Evolutionary conservation across 2,113 vertebrate species (phyloP).

Genomic region (Leptocoma aspasia): DNA sequence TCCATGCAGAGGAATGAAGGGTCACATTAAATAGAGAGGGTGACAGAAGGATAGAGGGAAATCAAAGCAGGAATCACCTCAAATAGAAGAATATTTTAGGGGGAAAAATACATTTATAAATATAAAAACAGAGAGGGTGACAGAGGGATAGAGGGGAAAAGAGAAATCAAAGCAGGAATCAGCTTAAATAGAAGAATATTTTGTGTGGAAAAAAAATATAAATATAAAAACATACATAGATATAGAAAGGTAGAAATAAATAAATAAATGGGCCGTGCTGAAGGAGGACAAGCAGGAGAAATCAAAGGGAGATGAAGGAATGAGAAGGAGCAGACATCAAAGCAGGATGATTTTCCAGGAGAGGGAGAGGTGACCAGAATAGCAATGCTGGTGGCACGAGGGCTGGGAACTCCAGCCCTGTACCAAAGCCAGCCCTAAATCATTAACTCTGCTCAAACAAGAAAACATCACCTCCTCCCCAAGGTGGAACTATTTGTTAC

Average conservation of each 20-base stretch:
- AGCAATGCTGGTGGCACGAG: background rate
- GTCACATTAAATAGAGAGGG: background rate
- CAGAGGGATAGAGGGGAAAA: background rate
- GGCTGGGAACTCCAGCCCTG: background rate
- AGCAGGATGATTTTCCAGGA: background rate
- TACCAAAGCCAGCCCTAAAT: background rate
- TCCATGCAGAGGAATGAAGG: background rate
- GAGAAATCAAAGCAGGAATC: background rate
- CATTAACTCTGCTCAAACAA: background rate
- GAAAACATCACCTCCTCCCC: background rate
- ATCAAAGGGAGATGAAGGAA: background rate
- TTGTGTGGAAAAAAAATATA: background rate
- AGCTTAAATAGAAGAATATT: background rate
- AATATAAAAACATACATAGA: background rate
- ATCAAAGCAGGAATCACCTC: background rate
- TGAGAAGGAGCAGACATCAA: constrained; percentile 7
- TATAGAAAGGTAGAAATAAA: background rate
- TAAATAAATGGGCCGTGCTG: background rate
- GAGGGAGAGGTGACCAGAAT: background rate
- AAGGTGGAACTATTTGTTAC: background rate
- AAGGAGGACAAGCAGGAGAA: background rate
- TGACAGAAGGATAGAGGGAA: background rate
- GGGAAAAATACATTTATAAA: background rate
- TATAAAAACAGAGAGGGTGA: background rate
- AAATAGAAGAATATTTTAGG: background rate